A percentile compares a stretch with the other conserved stretches of the same genome.
Evolutionary conservation across 2,113 vertebrate species (phyloP).

Genomic region (Bos taurus): ARS-UCD2.0 NC_037337.1:5980501-5981000

Average conservation of each 20-base stretch:
- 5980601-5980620: not conserved
- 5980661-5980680: not conserved
- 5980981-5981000: not conserved
- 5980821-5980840: too few species aligned
- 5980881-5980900: not conserved
- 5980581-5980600: not conserved
- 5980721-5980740: too few species aligned
- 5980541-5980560: not conserved
- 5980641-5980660: not conserved
- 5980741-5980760: not conserved
- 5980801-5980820: fast-evolving
- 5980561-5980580: not conserved
- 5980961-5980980: not conserved
- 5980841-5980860: too few species aligned
- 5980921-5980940: fast-evolving
- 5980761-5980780: not conserved
- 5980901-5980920: not conserved
- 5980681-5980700: not conserved
- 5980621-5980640: not conserved
- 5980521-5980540: not conserved
- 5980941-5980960: not conserved
- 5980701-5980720: not conserved
- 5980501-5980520: not conserved
- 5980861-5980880: too few species aligned
- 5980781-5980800: not conserved